phyloP scores from a whole-genome alignment of 1,140 invertebrate species.

The Sminthurides bifidus region DNA sequence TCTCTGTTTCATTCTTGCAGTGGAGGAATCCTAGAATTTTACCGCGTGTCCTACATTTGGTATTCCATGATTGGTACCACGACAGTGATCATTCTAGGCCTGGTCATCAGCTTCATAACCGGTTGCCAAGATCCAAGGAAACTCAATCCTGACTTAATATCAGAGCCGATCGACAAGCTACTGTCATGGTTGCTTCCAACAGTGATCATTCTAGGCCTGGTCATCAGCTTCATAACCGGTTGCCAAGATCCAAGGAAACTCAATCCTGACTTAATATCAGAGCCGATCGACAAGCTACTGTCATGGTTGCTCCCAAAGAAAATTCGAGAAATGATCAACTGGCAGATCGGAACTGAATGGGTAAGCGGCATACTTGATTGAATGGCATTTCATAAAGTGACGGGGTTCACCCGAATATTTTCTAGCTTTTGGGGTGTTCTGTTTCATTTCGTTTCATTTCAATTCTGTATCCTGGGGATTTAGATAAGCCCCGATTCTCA shows the following conservation, averaged over 20 bases:
- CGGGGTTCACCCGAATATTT: no score
- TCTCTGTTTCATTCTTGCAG: no score
- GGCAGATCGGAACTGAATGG: no score
- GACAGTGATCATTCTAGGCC: constrained; percentile 55
- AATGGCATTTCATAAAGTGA: no score
- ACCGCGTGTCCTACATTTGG: constrained; percentile 60
- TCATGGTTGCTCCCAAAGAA: constrained; percentile 1
- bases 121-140: constrained; percentile 43
- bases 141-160: constrained; percentile 34
- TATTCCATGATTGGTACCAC: constrained; percentile 61
- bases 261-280: constrained; percentile 29
- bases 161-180: constrained; percentile 10
- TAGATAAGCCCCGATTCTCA: no score
- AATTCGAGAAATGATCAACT: background rate
- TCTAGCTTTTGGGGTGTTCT: no score
- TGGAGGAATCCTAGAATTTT: constrained; percentile 42
- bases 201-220: constrained; percentile 56
- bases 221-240: constrained; percentile 57
- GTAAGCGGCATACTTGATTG: no score
- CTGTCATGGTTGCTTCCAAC: constrained; percentile 1
- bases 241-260: constrained; percentile 42
- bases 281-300: constrained; percentile 12
- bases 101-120: constrained; percentile 56
- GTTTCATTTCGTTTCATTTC: no score
- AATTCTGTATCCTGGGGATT: no score